Conservation (phyloP, 1,140 invertebrate species). For the Ericerus pela region DNA sequence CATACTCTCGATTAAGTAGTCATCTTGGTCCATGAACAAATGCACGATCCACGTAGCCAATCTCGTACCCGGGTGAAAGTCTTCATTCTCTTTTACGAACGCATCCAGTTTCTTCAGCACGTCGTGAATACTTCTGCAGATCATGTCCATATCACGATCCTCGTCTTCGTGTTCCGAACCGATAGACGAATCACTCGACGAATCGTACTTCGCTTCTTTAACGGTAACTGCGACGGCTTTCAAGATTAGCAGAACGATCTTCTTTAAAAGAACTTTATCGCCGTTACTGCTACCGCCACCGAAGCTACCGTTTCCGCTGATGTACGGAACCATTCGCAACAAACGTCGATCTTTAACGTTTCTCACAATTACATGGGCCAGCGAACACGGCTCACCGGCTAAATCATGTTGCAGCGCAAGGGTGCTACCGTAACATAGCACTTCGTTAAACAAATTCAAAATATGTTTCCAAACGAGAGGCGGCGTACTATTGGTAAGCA, state of each 20-base stretch:
- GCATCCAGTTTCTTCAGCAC: constrained; percentile 59
- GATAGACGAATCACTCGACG: constrained; percentile 52
- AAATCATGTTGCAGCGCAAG: constrained; percentile 68
- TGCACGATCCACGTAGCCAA: constrained; percentile 76
- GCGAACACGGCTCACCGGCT: constrained; percentile 68
- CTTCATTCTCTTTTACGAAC: constrained; percentile 62
- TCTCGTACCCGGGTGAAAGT: constrained; percentile 72
- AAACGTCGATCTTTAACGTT: constrained; percentile 70
- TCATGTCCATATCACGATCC: constrained; percentile 76
- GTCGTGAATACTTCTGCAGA: constrained; percentile 68
- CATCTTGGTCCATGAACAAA: constrained; percentile 77
- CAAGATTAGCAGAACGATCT: constrained; percentile 65
- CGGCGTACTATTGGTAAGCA: constrained; percentile 55
- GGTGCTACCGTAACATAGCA: constrained; percentile 76
- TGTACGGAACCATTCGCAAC: constrained; percentile 48
- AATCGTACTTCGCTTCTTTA: constrained; percentile 72
- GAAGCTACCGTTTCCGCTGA: constrained; percentile 37
- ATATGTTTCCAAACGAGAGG: constrained; percentile 69
- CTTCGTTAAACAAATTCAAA: constrained; percentile 69
- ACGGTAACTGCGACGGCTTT: constrained; percentile 80
- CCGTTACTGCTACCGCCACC: constrained; percentile 38
- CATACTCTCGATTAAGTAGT: constrained; percentile 82
- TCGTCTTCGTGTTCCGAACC: constrained; percentile 66
- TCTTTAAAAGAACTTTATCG: constrained; percentile 54
- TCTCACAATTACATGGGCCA: constrained; percentile 67